Conservation (phyloP, 1,140 invertebrate species). For the Zaprionus vittiger region DNA sequence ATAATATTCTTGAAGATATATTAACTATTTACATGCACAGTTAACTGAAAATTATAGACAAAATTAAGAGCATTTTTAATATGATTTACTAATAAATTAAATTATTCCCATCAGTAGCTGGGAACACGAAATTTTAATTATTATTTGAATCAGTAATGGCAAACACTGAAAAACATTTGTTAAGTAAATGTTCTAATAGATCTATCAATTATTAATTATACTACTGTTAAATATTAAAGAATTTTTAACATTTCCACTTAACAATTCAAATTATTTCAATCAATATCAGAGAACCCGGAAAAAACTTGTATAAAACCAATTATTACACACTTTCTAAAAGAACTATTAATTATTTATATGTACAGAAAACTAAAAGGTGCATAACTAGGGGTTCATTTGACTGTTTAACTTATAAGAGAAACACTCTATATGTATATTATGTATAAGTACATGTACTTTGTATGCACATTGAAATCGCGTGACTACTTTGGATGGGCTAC, state of each 20-base stretch:
- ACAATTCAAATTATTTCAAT: not conserved
- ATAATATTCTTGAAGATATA: not conserved
- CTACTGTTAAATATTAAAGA: no score
- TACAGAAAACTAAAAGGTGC: not conserved
- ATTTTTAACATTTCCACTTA: not conserved
- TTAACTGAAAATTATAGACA: no score
- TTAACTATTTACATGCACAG: not conserved
- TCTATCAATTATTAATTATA: no score
- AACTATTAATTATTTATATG: not conserved
- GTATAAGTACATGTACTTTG: not conserved
- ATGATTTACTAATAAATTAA: no score
- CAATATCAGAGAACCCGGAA: not conserved
- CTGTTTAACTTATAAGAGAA: not conserved
- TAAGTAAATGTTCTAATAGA: no score
- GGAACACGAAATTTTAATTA: no score
- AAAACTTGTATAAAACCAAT: not conserved
- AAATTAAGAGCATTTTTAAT: no score
- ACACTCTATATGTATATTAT: not conserved
- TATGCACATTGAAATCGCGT: constrained; percentile 58
- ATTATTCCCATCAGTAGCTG: no score
- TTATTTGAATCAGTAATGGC: no score
- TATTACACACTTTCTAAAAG: no score
- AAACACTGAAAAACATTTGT: no score
- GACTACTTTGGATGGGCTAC: constrained; percentile 59
- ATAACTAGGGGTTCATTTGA: constrained; percentile 1